phyloP scores from a whole-genome alignment of 2,797 vertebrate genomes.

The Coranthus polyacanthus region DNA sequence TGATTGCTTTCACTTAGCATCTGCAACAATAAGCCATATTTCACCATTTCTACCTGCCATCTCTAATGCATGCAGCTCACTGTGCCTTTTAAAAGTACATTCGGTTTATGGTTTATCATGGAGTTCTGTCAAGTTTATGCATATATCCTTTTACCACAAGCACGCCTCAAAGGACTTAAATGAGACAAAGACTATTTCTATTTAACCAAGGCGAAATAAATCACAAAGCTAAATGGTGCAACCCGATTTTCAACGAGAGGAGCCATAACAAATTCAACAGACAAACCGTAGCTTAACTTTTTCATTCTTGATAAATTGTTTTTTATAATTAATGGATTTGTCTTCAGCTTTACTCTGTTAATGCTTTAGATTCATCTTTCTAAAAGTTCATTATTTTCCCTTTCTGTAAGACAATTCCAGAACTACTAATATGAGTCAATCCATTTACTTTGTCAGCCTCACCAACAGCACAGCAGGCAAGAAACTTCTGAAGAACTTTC shows the following conservation, averaged over 20 bases:
- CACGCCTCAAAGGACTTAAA: slow-evolving; percentile 48
- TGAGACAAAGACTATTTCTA: slow-evolving; percentile 36
- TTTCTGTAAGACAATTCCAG: too few species aligned
- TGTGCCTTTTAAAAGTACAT: slow-evolving; percentile 61
- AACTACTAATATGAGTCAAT: too few species aligned
- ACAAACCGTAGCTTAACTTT: background rate
- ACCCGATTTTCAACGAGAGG: slow-evolving; percentile 20
- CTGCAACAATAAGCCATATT: slow-evolving; percentile 66
- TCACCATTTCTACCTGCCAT: slow-evolving; percentile 49
- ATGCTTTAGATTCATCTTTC: too few species aligned
- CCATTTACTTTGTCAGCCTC: too few species aligned
- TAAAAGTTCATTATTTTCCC: too few species aligned
- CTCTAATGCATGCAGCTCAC: slow-evolving; percentile 31
- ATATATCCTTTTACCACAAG: slow-evolving; percentile 43
- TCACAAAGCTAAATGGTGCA: slow-evolving; percentile 36
- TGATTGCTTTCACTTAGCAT: slow-evolving; percentile 72
- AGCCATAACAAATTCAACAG: slow-evolving; percentile 13
- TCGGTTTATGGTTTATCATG: slow-evolving; percentile 60
- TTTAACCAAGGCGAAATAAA: slow-evolving; percentile 29
- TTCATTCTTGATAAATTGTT: background rate
- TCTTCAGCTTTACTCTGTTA: too few species aligned
- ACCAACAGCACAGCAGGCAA: too few species aligned
- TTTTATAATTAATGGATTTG: too few species aligned
- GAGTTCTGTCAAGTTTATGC: slow-evolving; percentile 53
- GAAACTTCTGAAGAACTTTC: too few species aligned